Percentiles rank a stretch among this genome's conserved stretches.
Conservation (phyloP, 64 coral and sea anemone genomes). For the Stichodactyla helianthus region DNA sequence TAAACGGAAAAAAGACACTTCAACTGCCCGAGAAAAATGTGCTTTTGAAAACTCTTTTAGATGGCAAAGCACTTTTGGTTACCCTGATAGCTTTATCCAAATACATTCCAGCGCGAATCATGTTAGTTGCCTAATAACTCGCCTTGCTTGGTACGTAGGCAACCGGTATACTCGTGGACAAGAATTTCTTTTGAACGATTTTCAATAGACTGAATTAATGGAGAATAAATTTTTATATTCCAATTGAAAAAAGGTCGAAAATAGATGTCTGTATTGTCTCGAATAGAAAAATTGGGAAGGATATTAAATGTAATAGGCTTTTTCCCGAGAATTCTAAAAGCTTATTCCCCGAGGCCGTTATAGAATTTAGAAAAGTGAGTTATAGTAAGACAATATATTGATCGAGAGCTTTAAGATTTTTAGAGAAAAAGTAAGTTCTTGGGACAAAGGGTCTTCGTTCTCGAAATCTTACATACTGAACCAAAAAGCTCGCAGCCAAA, state of each 20-base stretch:
- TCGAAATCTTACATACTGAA: neutral
- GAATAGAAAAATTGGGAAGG: constrained; percentile 1
- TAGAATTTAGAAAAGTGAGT: neutral
- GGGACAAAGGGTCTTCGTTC: neutral
- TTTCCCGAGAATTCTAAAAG: constrained; percentile 7
- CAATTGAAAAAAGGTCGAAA: constrained; percentile 9
- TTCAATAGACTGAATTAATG: constrained; percentile 23
- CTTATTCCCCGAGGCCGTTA: neutral
- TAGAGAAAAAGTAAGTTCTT: constrained; percentile 12
- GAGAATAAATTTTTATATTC: neutral
- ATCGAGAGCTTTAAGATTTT: neutral
- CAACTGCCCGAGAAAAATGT: constrained; percentile 28
- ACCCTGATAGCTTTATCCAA: constrained; percentile 14
- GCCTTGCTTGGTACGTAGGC: neutral
- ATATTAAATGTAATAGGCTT: constrained; percentile 21
- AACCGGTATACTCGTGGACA: neutral
- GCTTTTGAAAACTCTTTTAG: constrained; percentile 20
- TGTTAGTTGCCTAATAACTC: constrained; percentile 8
- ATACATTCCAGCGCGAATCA: constrained; percentile 8
- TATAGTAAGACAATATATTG: neutral
- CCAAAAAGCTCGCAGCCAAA: neutral
- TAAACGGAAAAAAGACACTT: constrained; percentile 16
- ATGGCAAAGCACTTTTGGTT: neutral
- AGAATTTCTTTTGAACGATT: constrained; percentile 12
- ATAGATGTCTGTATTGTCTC: neutral